Base-by-base conservation (phyloP, 2,888 invertebrate species). In the Bembecia ichneumoniformis region DNA sequence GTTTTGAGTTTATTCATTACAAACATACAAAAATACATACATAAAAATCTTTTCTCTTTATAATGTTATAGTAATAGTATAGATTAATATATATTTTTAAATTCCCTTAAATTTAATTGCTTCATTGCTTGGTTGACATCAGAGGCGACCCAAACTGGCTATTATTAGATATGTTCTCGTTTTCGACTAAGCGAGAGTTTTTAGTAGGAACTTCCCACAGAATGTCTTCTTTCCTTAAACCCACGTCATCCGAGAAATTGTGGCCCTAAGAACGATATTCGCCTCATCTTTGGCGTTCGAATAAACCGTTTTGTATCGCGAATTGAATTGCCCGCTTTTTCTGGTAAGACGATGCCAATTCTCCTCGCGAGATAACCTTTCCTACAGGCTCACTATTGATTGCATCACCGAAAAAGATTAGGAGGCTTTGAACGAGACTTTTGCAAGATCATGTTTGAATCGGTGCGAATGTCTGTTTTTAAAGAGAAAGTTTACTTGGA, bases 261-360 rank as follows among this genome's bases (percentile, higher is more conserved):
- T 68, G 68, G 63, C 65, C 67, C 63, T 70, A 68, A 74, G 71
- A 66, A 65, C 68, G 65, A 57, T 49, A 34, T n/a, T 55, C 64
- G 64, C 64, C 71, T 73, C 74, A 73, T 79, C 72, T 70, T 71
- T 68, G 72, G 52, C 66, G 66, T 59, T 58, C 59, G 66, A 74
- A 77, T 77, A 78, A 81, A 81, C 74, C 72, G 77, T 72, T 80
- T 79, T 80, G 78, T 82, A 77, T 77, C 73, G 75, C 62, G 73
- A 71, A 82, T 80, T 79, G 78, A 80, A 82, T 78, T 71, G 79
- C 63, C 63, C 59, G 49, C 44, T 44, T 44, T 44, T 44, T 44
- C 17, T 44, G 15, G 11, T 15, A 15, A 11, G 14, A 44, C 11
- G 14, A 13, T n/a, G n/a, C 40, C 40, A 14, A 16, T 44, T 16